Evolutionary conservation across 2,888 invertebrate species (phyloP), one percentile per base, ranked within the genome.

Genomic region (Linyphia triangularis): DNA sequence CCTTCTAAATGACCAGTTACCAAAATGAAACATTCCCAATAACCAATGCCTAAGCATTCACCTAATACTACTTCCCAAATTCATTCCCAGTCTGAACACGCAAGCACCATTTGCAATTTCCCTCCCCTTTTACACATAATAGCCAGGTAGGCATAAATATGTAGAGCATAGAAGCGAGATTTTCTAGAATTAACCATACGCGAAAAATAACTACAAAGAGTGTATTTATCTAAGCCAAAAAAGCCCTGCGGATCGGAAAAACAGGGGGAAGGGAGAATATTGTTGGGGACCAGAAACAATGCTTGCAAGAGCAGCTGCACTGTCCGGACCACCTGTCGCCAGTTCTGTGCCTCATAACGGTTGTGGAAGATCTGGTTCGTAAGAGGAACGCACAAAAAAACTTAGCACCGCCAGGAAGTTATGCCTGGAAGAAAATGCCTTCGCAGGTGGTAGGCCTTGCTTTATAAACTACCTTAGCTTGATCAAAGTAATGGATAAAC

Each of bases 211-310:
- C 43, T 28, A n/a, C 9, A 79, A 33, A 57, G 28, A 67, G 51
- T 67, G 51, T 57, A 67, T 65, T 40, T 40, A 77, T 63, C 40
- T 40, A 30, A 22, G 51, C 51, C 43, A 67, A 69, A 69, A 65
- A 70, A 70, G 26, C 43, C 43, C 26, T 2, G 43, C 30, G 33
- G 33, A 28, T 33, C 19, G 30, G 33, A 28, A 43, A 61, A 77
- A 63, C 43, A 65, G 65, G 28, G 67, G 77, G 77, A 37, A 26
- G 30, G n/a, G 16, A 40, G 13, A n/a, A 40, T 59, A 70, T 70
- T 82, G 82, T 82, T 61, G 57, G 16, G 40, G 51, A 57, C 10
- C 61, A 70, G 82, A 82, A 72, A 82, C 82, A 82, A 82, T 82
- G 70, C 70, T 61, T 43, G n/a, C 28, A 26, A 65, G 37, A 61